Percentiles rank a stretch among this genome's conserved stretches.
Evolutionary conservation across 1,140 invertebrate species (phyloP).

Genomic region (Drosophila baimaii): DNA sequence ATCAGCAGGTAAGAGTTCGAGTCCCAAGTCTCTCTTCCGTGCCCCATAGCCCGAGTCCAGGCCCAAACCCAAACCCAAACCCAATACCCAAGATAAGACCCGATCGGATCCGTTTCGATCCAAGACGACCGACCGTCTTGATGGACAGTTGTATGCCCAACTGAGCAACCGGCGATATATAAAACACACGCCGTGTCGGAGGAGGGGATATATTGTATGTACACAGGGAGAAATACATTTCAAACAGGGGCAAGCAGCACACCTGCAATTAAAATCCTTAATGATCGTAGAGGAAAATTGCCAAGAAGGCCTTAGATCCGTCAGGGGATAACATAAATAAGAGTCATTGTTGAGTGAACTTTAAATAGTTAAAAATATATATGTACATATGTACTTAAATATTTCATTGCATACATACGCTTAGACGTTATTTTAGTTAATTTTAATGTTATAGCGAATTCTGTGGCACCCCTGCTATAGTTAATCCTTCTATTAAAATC

Average conservation of each 20-base stretch:
- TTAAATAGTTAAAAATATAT: not conserved
- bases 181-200: constrained; percentile 4
- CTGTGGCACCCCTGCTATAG: no score
- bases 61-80: constrained; percentile 6
- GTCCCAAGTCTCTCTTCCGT: constrained; percentile 1
- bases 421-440: not conserved
- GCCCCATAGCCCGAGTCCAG: not conserved
- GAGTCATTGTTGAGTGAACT: not conserved
- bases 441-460: no score
- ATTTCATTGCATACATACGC: not conserved
- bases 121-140: constrained; percentile 42
- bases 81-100: constrained; percentile 36
- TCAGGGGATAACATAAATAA: not conserved
- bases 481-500: no score
- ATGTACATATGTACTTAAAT: not conserved
- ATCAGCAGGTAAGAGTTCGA: constrained; percentile 72
- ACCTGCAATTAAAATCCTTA: constrained; percentile 10
- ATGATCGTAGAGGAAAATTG: not conserved
- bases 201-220: constrained; percentile 1
- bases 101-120: constrained; percentile 38
- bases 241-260: not conserved
- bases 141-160: constrained; percentile 70
- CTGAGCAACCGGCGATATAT: constrained; percentile 36
- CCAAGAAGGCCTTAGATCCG: constrained; percentile 1
- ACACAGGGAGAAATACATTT: constrained; percentile 21